Evolutionary conservation across 2,888 invertebrate genomes (phyloP).

Genomic region (Agrochola circellaris): DNA sequence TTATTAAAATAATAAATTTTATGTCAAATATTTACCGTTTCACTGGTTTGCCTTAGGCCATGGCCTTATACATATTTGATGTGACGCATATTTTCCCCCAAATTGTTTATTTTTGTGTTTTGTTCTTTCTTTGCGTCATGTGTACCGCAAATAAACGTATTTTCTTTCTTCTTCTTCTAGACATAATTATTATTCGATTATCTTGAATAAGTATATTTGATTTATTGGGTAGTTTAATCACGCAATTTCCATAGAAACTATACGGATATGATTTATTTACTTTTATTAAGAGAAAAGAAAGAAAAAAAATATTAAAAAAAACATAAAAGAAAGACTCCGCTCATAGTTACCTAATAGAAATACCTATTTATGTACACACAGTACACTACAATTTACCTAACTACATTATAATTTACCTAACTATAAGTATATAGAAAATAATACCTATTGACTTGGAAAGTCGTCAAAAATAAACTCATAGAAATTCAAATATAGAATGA

Average conservation of each 20-base stretch:
- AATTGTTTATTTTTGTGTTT: too few species aligned
- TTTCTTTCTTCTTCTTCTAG: too few species aligned
- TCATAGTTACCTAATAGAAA: not conserved
- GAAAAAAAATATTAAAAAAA: too few species aligned
- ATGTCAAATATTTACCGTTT: slow-evolving; percentile 1
- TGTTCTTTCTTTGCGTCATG: too few species aligned
- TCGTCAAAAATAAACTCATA: not conserved
- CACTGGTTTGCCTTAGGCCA: not conserved
- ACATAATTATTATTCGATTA: too few species aligned
- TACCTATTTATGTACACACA: too few species aligned
- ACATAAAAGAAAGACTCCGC: not conserved
- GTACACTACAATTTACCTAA: too few species aligned
- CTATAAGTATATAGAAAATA: not conserved
- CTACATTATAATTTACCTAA: too few species aligned
- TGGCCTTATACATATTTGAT: not conserved
- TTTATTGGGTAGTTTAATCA: not conserved
- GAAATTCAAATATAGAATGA: not conserved
- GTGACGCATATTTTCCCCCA: too few species aligned
- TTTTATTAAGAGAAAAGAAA: too few species aligned
- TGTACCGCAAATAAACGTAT: too few species aligned
- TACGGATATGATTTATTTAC: not conserved
- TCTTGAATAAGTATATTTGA: slow-evolving; percentile 1
- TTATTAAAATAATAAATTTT: not conserved
- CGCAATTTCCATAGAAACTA: not conserved
- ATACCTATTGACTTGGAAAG: not conserved